phyloP scores from a whole-genome alignment of 2,888 invertebrate species.

The Leucoma salicis region DNA sequence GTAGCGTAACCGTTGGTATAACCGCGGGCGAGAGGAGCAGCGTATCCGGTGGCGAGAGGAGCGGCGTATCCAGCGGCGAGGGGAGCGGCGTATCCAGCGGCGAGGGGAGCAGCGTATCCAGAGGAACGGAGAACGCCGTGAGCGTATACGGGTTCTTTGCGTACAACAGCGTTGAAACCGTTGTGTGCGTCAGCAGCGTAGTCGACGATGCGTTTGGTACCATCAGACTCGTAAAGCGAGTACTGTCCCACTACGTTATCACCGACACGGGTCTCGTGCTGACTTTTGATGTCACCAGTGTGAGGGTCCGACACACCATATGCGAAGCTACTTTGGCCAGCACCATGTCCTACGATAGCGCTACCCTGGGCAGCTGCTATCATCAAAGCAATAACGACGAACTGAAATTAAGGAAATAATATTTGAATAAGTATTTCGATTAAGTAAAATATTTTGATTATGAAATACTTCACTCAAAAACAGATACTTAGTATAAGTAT shows the following conservation, averaged over 20 bases:
- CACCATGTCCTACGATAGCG: conserved; percentile 53
- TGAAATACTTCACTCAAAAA: no score
- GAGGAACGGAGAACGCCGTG: conserved; percentile 40
- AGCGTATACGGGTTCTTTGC: conserved; percentile 64
- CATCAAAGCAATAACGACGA: conserved; percentile 67
- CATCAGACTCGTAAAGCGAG: conserved; percentile 81
- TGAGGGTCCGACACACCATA: conserved; percentile 74
- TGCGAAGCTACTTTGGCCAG: conserved; percentile 69
- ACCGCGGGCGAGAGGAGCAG: conserved; percentile 3
- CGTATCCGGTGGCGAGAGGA: conserved; percentile 22
- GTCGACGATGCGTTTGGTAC: conserved; percentile 84
- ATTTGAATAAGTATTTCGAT: no score
- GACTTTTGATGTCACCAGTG: conserved; percentile 78
- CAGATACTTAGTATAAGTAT: no score
- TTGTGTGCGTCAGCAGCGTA: conserved; percentile 77
- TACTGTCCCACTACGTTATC: conserved; percentile 81
- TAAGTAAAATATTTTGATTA: no score
- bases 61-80: conserved; percentile 29
- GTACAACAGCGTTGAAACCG: conserved; percentile 81
- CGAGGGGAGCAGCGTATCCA: conserved; percentile 47
- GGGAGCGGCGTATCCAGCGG: conserved; percentile 46
- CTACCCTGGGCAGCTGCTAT: conserved; percentile 70
- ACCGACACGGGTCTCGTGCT: conserved; percentile 84
- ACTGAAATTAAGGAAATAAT: no score
- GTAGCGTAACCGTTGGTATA: conserved; percentile 3